These are phyloP conservation scores for Piaya cayana DNA, from an alignment of 2,113 vertebrate genomes.

Conservation along the genomic window DNA sequence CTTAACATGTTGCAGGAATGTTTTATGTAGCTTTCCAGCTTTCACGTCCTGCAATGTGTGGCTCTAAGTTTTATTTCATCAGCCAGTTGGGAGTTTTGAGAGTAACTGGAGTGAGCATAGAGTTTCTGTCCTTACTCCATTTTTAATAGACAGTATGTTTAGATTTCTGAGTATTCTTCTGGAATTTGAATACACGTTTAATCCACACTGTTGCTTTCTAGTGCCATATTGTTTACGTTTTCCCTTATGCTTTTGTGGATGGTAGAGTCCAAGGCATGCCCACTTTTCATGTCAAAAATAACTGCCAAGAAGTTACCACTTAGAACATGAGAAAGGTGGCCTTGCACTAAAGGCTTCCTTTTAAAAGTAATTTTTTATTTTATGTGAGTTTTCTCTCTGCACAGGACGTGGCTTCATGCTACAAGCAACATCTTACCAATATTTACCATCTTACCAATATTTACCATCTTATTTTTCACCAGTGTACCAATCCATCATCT, in stretches of 20 bases:
- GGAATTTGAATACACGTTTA: not conserved
- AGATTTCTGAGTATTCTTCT: not conserved
- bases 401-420: not conserved
- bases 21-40: not conserved
- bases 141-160: not conserved
- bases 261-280: not conserved
- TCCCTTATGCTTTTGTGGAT: not conserved
- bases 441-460: not conserved
- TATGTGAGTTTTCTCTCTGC: not conserved
- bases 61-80: not conserved
- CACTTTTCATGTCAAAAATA: not conserved
- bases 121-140: not conserved
- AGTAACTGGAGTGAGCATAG: not conserved
- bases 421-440: not conserved
- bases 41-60: not conserved
- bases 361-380: not conserved
- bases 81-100: not conserved
- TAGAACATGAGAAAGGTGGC: not conserved
- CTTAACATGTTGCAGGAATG: not conserved
- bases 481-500: not conserved
- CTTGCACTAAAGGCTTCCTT: not conserved
- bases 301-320: not conserved
- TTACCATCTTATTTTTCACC: not conserved
- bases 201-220: not conserved
- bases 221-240: not conserved